Evolutionary conservation across 2,888 invertebrate genomes (phyloP), one percentile per base, ranked within the genome.

Genomic region (Lycia hirtaria): DNA sequence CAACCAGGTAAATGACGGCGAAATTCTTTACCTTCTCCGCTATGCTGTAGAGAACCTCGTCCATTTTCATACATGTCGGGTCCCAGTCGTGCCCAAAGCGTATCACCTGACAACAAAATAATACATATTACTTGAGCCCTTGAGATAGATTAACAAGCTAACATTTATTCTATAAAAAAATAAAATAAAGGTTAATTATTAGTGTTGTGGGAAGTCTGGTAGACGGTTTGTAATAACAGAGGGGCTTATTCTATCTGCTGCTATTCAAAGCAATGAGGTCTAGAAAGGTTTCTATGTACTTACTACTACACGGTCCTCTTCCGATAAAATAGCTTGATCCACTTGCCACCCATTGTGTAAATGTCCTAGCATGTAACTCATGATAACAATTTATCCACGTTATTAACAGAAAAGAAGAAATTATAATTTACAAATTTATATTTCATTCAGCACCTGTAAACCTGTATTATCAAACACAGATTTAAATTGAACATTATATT

Each of bases 31-130:
- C 98, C 93, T 99, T 99, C 75, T 98, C 98, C 0, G 98, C 98
- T 49, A 98, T 98, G 76, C 97, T 97, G 85, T 98, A 98, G 33
- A 98, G 89, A 0, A 98, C 98, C 93, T 99, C 99, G 76, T 99
- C 99, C 99, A 99, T 99, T 90, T 99, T 98, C 99, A 99, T 99
- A 81, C 99, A 99, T 0, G 98, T 98, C 0, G 99, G 99, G 83
- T 99, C 99, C 99, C 99, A 99, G 93, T 99, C 99, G 83, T 99
- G 99, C 0, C 99, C 99, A 86, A 99, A 99, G 56, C 99, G 94
- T 62, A 99, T 98, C 0, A 97, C 97, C 97, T 97, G 72, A 0
- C 40, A 41, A 48, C 12, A 49, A 17, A 45, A 33, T 35, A 26
- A 10, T 28, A 10, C 35, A 22, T 12, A 33, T 32, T 33, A 47